phyloP scores from a whole-genome alignment of 2,797 vertebrate genomes.

The Sylvia borin region DNA sequence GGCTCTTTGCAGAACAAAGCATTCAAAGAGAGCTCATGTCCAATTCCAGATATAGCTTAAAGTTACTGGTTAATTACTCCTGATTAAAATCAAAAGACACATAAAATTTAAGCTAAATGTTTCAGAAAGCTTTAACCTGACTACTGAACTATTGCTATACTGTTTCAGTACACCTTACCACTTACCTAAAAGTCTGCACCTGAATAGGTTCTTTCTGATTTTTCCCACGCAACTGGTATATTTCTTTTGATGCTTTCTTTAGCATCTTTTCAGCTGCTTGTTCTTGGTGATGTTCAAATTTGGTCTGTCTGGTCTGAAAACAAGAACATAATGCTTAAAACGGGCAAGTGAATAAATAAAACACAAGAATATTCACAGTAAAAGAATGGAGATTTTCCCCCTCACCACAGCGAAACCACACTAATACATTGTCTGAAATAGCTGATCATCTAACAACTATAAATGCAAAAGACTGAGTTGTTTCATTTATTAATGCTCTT shows the following conservation, averaged over 20 bases:
- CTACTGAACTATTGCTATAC: neutral
- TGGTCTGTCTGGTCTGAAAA: slow-evolving; percentile 89
- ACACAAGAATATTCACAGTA: neutral
- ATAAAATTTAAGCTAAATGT: neutral
- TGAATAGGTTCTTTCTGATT: slow-evolving; percentile 94
- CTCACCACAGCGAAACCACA: neutral
- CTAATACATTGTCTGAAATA: neutral
- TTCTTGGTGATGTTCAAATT: slow-evolving; percentile 93
- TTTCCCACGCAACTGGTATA: slow-evolving; percentile 93
- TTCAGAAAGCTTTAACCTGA: neutral
- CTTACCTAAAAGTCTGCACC: slow-evolving; percentile 95
- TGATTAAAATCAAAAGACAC: neutral
- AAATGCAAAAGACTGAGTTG: neutral
- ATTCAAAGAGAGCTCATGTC: neutral
- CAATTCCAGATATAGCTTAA: neutral
- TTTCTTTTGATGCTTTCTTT: slow-evolving; percentile 95
- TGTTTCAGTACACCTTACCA: neutral
- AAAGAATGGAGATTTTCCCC: neutral
- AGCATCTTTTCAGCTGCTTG: slow-evolving; percentile 94
- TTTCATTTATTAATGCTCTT: neutral
- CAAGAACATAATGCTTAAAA: neutral
- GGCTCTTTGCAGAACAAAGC: neutral
- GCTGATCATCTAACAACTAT: neutral
- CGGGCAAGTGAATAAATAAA: neutral
- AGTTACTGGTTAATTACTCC: neutral